phyloP scores from a whole-genome alignment of 2,797 vertebrate genomes.

The Cossypha dichroa region DNA sequence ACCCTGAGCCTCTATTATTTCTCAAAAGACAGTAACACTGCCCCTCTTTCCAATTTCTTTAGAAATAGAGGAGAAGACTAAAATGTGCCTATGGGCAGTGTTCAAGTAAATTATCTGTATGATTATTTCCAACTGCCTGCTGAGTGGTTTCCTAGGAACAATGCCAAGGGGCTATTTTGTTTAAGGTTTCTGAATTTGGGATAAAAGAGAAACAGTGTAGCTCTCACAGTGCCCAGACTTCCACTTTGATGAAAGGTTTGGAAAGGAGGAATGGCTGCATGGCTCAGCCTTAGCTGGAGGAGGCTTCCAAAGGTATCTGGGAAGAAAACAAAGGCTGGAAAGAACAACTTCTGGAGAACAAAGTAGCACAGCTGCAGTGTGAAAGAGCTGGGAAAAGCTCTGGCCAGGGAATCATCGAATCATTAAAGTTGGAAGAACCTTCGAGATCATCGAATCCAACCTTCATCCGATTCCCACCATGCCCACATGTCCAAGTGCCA shows the following conservation, averaged over 20 bases:
- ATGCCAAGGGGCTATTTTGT: slow-evolving; percentile 40
- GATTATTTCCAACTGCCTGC: slow-evolving; percentile 55
- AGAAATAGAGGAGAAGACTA: slow-evolving; percentile 16
- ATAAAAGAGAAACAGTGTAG: neutral
- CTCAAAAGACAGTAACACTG: slow-evolving; percentile 3
- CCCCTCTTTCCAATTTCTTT: slow-evolving; percentile 17
- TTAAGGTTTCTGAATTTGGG: slow-evolving; percentile 30
- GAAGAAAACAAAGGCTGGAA: neutral
- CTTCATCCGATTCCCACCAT: neutral
- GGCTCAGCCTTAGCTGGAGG: neutral
- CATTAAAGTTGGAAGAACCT: neutral
- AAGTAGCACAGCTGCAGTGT: neutral
- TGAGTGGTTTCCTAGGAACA: slow-evolving; percentile 54
- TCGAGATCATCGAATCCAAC: neutral
- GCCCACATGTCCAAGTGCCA: neutral
- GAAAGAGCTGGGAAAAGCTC: neutral
- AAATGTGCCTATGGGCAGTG: slow-evolving; percentile 10
- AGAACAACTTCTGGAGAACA: neutral
- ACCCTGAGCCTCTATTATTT: slow-evolving; percentile 20
- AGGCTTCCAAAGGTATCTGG: neutral
- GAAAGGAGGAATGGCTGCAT: neutral
- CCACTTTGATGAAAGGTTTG: neutral
- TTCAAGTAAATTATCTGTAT: slow-evolving; percentile 39
- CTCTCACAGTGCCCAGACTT: neutral
- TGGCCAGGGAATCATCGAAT: neutral